Evolutionary conservation across 2,113 vertebrate species (phyloP).

Genomic region (Herpailurus yagouaroundi): DNA sequence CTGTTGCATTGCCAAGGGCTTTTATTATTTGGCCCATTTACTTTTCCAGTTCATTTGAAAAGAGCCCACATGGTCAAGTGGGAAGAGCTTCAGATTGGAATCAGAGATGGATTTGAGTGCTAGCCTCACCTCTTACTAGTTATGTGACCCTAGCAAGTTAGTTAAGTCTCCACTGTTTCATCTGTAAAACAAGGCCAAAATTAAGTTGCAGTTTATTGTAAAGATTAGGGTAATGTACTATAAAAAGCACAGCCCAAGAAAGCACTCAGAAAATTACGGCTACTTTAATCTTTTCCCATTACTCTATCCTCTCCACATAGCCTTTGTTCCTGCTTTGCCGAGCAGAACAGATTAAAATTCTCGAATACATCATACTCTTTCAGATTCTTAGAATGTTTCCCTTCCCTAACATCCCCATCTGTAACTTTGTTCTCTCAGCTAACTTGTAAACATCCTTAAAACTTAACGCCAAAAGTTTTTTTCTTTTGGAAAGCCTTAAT

Average conservation of each 20-base stretch:
- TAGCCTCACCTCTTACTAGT: not conserved
- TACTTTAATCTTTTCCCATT: not conserved
- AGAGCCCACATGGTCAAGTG: not conserved
- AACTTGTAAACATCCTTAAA: not conserved
- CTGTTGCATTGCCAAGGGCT: not conserved
- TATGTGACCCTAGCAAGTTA: not conserved
- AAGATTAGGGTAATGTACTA: not conserved
- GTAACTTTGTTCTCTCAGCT: not conserved
- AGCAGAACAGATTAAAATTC: not conserved
- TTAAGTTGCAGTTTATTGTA: not conserved
- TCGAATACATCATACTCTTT: not conserved
- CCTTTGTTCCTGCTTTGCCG: not conserved
- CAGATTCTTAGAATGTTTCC: not conserved
- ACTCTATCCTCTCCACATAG: not conserved
- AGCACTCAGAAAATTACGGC: not conserved
- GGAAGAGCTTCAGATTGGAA: not conserved
- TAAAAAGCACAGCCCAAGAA: not conserved
- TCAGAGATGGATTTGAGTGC: not conserved
- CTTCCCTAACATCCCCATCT: not conserved
- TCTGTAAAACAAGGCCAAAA: not conserved
- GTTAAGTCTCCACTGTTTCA: not conserved
- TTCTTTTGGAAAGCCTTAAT: not conserved
- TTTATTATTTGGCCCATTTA: constrained; percentile 27
- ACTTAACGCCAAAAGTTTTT: not conserved
- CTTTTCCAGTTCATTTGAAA: not conserved